Percentiles rank a stretch among this genome's conserved stretches.
These are phyloP conservation scores for Lottia scabra DNA, from an alignment of 2,888 invertebrate species.

Conservation along the genomic window DNA sequence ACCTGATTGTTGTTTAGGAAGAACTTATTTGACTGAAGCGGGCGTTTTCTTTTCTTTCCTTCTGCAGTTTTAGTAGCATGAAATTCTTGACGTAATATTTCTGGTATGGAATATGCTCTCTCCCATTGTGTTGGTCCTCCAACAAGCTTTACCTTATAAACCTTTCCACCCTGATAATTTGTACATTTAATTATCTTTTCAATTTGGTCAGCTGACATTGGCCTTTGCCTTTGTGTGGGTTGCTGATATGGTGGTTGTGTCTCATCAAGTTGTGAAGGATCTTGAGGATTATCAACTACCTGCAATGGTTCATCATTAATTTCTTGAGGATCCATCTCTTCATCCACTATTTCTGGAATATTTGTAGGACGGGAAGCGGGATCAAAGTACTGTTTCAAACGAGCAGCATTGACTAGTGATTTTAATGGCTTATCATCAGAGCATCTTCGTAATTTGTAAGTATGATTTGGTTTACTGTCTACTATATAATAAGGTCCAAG, in stretches of 20 bases:
- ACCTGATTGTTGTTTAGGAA: too few relatives aligned
- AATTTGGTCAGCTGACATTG: neutral
- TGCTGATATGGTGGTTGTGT: neutral
- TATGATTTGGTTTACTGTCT: neutral
- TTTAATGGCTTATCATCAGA: neutral
- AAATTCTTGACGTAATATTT: too few relatives aligned
- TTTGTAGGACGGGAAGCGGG: neutral
- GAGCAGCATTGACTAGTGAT: constrained; percentile 8
- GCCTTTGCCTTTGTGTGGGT: neutral
- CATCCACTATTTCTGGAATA: too few relatives aligned
- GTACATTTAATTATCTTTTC: neutral
- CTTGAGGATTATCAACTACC: too few relatives aligned
- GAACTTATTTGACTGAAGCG: too few relatives aligned
- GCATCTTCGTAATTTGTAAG: neutral
- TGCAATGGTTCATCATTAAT: too few relatives aligned
- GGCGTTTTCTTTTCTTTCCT: too few relatives aligned
- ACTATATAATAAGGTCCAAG: constrained; percentile 16
- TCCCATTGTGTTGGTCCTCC: neutral
- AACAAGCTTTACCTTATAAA: neutral
- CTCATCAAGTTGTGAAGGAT: too few relatives aligned
- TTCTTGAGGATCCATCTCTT: too few relatives aligned
- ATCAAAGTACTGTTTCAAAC: neutral
- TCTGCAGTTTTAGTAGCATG: too few relatives aligned
- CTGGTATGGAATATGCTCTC: too few relatives aligned
- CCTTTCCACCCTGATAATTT: neutral